Percentiles rank a stretch among this genome's conserved stretches.
phyloP scores from a whole-genome alignment of 2,113 vertebrate genomes.

The Tamias sibiricus region DNA sequence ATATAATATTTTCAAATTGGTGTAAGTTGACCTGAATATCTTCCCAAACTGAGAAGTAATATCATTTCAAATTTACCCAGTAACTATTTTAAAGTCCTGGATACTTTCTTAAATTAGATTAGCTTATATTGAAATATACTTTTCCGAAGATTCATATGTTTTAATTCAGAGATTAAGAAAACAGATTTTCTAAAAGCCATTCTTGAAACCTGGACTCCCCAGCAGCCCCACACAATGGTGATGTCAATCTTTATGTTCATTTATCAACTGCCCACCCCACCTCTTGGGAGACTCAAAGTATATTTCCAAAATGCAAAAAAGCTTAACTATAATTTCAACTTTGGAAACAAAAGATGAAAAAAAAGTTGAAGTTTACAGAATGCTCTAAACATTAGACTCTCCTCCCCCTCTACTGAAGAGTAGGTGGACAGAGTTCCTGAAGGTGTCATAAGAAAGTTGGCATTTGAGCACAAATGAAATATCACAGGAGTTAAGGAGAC shows the following conservation, averaged over 20 bases:
- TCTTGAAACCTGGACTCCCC: background rate
- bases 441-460: conserved; percentile 31
- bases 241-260: background rate
- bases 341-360: conserved; percentile 8
- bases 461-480: conserved; percentile 56
- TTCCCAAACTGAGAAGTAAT: conserved; percentile 62
- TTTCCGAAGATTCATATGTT: conserved; percentile 68
- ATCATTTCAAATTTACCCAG: conserved; percentile 60
- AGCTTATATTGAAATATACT: conserved; percentile 71
- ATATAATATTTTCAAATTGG: conserved; percentile 71
- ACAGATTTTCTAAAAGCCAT: conserved; percentile 25
- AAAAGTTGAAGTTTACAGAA: background rate
- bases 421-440: conserved; percentile 20
- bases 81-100: conserved; percentile 64
- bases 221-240: background rate
- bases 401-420: background rate
- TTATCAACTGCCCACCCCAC: background rate
- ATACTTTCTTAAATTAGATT: conserved; percentile 64
- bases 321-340: background rate
- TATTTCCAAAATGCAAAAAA: background rate
- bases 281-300: background rate
- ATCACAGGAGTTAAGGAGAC: conserved; percentile 49
- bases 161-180: conserved; percentile 61
- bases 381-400: background rate
- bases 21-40: conserved; percentile 68